phyloP scores from a whole-genome alignment of 37 sponge, comb jelly and placozoan species.

The Aplysina aerophoba region DNA sequence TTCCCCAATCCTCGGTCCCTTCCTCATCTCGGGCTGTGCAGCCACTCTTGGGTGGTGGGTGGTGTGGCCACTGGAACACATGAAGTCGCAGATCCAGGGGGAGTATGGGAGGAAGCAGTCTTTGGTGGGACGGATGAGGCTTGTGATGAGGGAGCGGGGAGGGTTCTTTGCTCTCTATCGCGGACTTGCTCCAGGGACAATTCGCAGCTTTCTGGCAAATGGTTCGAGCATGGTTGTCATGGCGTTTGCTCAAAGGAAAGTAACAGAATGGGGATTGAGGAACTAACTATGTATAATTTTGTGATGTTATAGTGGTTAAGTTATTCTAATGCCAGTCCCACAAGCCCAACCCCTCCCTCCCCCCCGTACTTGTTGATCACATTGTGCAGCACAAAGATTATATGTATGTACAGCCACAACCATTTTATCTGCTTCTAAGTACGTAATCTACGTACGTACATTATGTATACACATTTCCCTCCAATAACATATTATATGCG shows the following conservation, averaged over 20 bases:
- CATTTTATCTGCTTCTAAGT: too few species aligned
- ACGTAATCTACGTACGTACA: too few species aligned
- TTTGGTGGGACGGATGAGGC: slow-evolving; percentile 63
- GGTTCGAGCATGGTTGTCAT: slow-evolving; percentile 98
- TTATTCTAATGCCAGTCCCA: too few species aligned
- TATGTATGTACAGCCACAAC: too few species aligned
- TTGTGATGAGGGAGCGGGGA: slow-evolving; percentile 79
- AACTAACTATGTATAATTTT: not conserved
- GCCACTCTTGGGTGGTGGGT: slow-evolving; percentile 98
- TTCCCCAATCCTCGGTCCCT: slow-evolving; percentile 83
- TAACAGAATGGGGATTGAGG: slow-evolving; percentile 86
- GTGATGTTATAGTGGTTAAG: too few species aligned
- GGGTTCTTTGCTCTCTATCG: slow-evolving; percentile 89
- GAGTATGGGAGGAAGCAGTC: slow-evolving; percentile 76
- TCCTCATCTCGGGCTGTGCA: slow-evolving; percentile 87
- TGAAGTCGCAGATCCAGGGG: slow-evolving; percentile 97
- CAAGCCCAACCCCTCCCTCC: too few species aligned
- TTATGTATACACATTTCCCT: too few species aligned
- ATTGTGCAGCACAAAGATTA: too few species aligned
- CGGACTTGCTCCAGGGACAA: slow-evolving; percentile 93
- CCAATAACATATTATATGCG: too few species aligned
- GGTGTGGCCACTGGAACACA: slow-evolving; percentile 98
- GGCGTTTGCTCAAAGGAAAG: slow-evolving; percentile 90
- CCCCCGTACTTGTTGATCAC: too few species aligned
- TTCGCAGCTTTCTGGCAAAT: slow-evolving; percentile 96